These are phyloP conservation scores for Parascotia fuliginaria DNA, from an alignment of 2,888 invertebrate species.

Conservation along the genomic window DNA sequence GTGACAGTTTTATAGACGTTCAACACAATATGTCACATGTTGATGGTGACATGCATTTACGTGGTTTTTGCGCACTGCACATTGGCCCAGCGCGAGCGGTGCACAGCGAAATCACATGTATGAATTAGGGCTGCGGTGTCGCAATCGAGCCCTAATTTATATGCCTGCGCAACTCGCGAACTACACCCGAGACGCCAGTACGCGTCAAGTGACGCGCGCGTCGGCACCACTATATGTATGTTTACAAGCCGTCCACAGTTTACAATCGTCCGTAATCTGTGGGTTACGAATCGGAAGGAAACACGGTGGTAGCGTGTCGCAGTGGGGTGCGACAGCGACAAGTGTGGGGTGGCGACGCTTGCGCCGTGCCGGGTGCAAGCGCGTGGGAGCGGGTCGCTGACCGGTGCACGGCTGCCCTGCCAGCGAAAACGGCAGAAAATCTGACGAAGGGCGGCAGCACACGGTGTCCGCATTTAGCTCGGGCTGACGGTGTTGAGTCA, in stretches of 20 bases:
- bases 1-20: constrained; percentile 46
- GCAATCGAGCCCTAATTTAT: constrained; percentile 60
- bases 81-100: constrained; percentile 52
- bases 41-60: constrained; percentile 57
- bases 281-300: constrained; percentile 30
- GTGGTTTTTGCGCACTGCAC: constrained; percentile 76
- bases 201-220: constrained; percentile 43
- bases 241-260: constrained; percentile 41
- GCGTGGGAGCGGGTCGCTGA: constrained; percentile 81
- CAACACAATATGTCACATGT: constrained; percentile 57
- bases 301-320: constrained; percentile 20
- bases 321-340: constrained; percentile 18
- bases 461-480: constrained; percentile 84
- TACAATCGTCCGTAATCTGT: constrained; percentile 31
- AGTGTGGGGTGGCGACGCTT: constrained; percentile 22
- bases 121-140: constrained; percentile 64
- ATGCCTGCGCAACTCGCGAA: constrained; percentile 44
- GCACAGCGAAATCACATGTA: constrained; percentile 52
- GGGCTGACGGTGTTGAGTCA: constrained; percentile 82
- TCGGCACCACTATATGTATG: constrained; percentile 28
- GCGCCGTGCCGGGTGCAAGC: constrained; percentile 72
- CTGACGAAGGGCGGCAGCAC: constrained; percentile 83
- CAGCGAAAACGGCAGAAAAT: constrained; percentile 79
- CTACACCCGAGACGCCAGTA: constrained; percentile 35
- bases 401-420: constrained; percentile 76